phyloP scores from a whole-genome alignment of 1,140 invertebrate genomes.

The Branchinecta lynchi region DNA sequence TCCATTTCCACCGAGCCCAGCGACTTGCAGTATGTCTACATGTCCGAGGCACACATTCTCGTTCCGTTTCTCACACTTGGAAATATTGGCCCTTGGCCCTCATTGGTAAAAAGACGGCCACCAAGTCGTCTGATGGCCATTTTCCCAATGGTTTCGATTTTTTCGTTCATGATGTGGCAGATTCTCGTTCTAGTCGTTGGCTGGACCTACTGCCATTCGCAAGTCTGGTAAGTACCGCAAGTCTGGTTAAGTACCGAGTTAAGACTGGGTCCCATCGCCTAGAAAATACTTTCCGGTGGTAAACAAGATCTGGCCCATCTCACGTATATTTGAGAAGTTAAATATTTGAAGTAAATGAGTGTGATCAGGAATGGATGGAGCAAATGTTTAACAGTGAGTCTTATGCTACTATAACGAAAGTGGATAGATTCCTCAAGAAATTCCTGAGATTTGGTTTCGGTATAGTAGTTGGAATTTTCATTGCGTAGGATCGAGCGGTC shows the following conservation, averaged over 20 bases:
- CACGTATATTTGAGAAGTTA: too few relatives aligned
- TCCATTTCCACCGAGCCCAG: conserved; percentile 18
- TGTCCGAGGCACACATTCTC: conserved; percentile 11
- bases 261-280: too few relatives aligned
- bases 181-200: conserved; percentile 16
- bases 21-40: conserved; percentile 20
- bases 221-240: conserved; percentile 19
- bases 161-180: conserved; percentile 19
- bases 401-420: too few relatives aligned
- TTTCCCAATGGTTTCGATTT: conserved; percentile 18
- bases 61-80: conserved; percentile 19
- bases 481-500: too few relatives aligned
- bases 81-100: conserved; percentile 13
- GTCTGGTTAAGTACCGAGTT: conserved; percentile 18
- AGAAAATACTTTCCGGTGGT: too few relatives aligned
- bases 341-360: too few relatives aligned
- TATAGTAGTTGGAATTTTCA: too few relatives aligned
- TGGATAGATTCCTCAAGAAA: too few relatives aligned
- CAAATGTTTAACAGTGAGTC: too few relatives aligned
- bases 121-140: conserved; percentile 16
- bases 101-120: conserved; percentile 14
- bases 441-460: too few relatives aligned
- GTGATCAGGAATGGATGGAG: too few relatives aligned
- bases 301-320: too few relatives aligned
- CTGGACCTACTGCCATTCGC: conserved; percentile 18